Base-by-base conservation (phyloP, 2,113 vertebrate genomes). In the Tympanuchus pallidicinctus region DNA sequence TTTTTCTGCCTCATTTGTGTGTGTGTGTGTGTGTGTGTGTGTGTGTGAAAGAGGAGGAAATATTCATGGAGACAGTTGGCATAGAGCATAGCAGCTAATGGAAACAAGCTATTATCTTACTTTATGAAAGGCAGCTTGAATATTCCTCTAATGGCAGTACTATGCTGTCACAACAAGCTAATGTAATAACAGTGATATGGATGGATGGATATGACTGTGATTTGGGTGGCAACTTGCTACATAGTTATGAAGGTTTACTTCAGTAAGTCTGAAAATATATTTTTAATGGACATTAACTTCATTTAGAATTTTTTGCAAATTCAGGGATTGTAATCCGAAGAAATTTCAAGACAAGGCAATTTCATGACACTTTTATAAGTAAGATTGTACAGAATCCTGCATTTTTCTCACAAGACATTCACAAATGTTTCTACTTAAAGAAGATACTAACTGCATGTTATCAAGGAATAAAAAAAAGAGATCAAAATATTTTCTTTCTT, bases 41-140 rank as follows among this genome's bases (percentile, higher is more conserved):
- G 50, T 9, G 8, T 28, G 25, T 15, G 13, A 43, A 40, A 36
- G 42, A 65, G 40, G 11, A 18, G 4, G 57, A 85, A 73, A 59
- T n/a, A 30, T 69, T 4, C 4, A 0, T 64, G 61, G 45, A 34
- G 3, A 20, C 0, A 0, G 7, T 20, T 42, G 9, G 1, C 67
- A 10, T 77, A 52, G 11, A 66, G 13, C 45, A 19, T 18, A 18
- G 12, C 40, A 85, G 13, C 43, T 80, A 57, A 32, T 9, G 79
- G n/a, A 82, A 72, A 48, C 11, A 65, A 88, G 38, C 71, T 60
- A 11, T 6, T 69, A 56, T 64, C 0, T 7, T 76, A 38, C 43
- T 73, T 79, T 85, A 30, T 5, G 13, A 89, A 86, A 89, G 13
- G 40, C 30, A 57, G 13, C 16, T 79, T 79, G 2, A 5, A 0